phyloP scores from a whole-genome alignment of 2,113 vertebrate genomes.

The Ploceus nigricollis region DNA sequence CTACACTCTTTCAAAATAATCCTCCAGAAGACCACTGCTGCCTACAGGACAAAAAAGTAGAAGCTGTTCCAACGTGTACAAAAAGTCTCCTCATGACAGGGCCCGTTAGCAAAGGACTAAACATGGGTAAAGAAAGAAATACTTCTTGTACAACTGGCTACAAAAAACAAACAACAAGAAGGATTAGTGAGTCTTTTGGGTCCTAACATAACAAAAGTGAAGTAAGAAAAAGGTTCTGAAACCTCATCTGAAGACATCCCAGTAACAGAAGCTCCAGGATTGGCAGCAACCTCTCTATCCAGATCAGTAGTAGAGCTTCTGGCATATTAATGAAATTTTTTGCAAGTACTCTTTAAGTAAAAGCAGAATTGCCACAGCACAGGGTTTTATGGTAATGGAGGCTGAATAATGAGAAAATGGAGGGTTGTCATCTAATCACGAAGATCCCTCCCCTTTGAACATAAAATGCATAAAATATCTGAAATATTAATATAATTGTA shows the following conservation, averaged over 20 bases:
- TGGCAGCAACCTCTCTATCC: not conserved
- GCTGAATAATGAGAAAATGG: slow-evolving; percentile 20
- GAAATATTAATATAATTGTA: slow-evolving; percentile 63
- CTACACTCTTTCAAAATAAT: not conserved
- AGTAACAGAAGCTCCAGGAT: not conserved
- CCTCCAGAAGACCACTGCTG: not conserved
- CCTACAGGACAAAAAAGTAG: not conserved
- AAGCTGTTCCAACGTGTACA: not conserved
- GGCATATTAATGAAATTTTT: not conserved
- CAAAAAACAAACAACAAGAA: not conserved
- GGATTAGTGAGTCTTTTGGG: not conserved
- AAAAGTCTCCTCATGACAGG: not conserved
- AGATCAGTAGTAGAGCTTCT: not conserved
- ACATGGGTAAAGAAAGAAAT: not conserved
- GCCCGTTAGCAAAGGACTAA: not conserved
- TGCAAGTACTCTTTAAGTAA: not conserved
- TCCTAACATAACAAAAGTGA: not conserved
- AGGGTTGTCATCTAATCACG: not conserved
- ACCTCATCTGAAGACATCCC: not conserved
- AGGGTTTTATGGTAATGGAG: not conserved
- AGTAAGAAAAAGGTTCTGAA: not conserved
- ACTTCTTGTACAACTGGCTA: not conserved
- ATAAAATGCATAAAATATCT: slow-evolving; percentile 46
- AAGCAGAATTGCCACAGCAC: not conserved
- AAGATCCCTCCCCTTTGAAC: slow-evolving; percentile 28